Percentiles rank a stretch among this genome's conserved stretches.
Conservation (phyloP, 2,797 vertebrate species). For the Craterocephalus amniculus region DNA sequence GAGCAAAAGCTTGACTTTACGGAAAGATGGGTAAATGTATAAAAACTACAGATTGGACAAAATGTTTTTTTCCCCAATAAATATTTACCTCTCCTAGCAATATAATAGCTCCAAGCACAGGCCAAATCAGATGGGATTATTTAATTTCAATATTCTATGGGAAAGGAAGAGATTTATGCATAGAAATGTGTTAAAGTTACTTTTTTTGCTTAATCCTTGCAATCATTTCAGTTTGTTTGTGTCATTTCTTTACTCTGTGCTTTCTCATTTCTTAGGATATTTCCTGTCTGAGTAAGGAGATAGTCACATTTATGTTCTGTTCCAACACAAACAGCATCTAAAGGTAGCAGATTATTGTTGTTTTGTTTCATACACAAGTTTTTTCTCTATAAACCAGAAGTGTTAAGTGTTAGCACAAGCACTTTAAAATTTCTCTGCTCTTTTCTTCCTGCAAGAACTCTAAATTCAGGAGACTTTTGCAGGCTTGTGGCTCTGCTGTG, state of each 20-base stretch:
- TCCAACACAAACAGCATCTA: not conserved
- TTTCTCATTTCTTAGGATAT: not conserved
- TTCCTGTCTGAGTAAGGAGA: not conserved
- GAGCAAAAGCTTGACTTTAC: slow-evolving; percentile 35
- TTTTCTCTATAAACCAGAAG: not conserved
- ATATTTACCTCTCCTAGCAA: not conserved
- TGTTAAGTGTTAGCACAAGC: not conserved
- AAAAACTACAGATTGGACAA: slow-evolving; percentile 17
- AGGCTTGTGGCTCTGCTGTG: too few species aligned
- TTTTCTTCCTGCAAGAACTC: not conserved
- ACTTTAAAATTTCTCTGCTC: not conserved
- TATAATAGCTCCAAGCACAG: not conserved
- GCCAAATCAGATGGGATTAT: slow-evolving; percentile 17
- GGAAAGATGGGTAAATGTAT: slow-evolving; percentile 21
- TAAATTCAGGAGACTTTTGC: not conserved
- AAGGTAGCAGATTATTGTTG: not conserved
- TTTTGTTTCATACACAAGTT: not conserved
- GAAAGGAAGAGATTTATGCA: not conserved
- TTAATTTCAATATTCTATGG: slow-evolving; percentile 6
- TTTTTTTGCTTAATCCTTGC: not conserved
- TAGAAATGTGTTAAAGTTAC: not conserved
- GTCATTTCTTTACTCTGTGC: not conserved
- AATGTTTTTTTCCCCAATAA: not conserved
- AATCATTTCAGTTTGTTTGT: not conserved
- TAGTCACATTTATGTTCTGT: not conserved